Base-by-base conservation (phyloP, 2,888 invertebrate species). In the Epinotia demarniana region DNA sequence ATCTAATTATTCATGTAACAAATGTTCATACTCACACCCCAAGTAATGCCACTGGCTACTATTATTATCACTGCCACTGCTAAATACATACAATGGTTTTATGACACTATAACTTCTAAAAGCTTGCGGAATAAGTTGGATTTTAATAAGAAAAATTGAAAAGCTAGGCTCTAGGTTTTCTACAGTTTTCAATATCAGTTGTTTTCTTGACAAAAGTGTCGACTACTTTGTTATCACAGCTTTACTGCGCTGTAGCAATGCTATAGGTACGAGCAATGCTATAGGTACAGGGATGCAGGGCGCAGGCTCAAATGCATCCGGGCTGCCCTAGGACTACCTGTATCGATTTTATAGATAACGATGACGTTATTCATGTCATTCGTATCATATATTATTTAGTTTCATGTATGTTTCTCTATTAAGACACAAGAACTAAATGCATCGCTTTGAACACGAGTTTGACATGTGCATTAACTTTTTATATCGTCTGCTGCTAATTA, bases 261-360 rank as follows among this genome's bases (percentile, higher is more conserved):
- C 66, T 27, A 61, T 23, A 9, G 23, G 23, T 46, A n/a, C n/a
- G n/a, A 66, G 71, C 71, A 71, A 23, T 33, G 23, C 66, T 27
- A 61, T 23, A 9, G 23, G 23, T 46, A n/a, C n/a, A n/a, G 75
- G 66, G 72, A 53, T 70, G 73, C 73, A 79, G 74, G 58, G 80
- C 80, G 80, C 80, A 80, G 73, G 81, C 71, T 74, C 76, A 73
- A 70, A 74, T 78, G 78, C 79, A 77, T 63, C 76, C 77, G 73
- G 75, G 68, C 66, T 46, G 61, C 67, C 66, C 72, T 75, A 78
- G 77, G 68, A 71, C 69, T 76, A 77, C 66, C 63, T 61, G 69
- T 71, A 76, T 77, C 77, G 75, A 78, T 70, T 73, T 73, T 57
- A 73, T 69, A 57, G 73, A 64, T 61, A 61, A 69, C 12, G 53